A percentile compares a stretch with the other conserved stretches of the same genome.
These are phyloP conservation scores for Ommatoiulus sabulosus DNA, from an alignment of 2,888 invertebrate genomes.

Conservation along the genomic window DNA sequence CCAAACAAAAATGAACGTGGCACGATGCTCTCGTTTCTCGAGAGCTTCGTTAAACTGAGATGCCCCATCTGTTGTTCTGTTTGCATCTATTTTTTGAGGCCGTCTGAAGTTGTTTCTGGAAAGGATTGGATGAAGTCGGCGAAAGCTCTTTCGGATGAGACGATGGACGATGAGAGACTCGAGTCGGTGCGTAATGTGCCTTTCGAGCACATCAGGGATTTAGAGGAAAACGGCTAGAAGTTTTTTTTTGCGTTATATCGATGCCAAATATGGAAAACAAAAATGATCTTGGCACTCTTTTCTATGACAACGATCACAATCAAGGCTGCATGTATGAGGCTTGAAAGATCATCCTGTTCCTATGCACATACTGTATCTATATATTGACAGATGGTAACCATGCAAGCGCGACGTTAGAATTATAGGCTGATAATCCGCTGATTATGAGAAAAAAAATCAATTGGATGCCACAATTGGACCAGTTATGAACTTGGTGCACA, in stretches of 20 bases:
- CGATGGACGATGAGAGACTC: not conserved
- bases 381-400: not conserved
- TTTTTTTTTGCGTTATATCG: no score
- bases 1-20: slow-evolving; percentile 4
- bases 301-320: no score
- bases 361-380: not conserved
- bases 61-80: slow-evolving; percentile 32
- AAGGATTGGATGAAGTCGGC: not conserved
- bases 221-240: not conserved
- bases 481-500: no score
- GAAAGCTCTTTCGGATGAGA: not conserved
- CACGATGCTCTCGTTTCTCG: not conserved
- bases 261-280: no score
- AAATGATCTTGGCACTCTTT: no score
- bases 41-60: slow-evolving; percentile 2
- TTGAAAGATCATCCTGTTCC: no score
- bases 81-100: not conserved
- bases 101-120: slow-evolving; percentile 14
- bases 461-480: no score
- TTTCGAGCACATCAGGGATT: not conserved
- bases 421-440: not conserved
- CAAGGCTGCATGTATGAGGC: no score
- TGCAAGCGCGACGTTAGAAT: not conserved
- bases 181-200: not conserved
- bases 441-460: not conserved